Conservation (phyloP, 2,888 invertebrate genomes). For the Cybosia mesomella region DNA sequence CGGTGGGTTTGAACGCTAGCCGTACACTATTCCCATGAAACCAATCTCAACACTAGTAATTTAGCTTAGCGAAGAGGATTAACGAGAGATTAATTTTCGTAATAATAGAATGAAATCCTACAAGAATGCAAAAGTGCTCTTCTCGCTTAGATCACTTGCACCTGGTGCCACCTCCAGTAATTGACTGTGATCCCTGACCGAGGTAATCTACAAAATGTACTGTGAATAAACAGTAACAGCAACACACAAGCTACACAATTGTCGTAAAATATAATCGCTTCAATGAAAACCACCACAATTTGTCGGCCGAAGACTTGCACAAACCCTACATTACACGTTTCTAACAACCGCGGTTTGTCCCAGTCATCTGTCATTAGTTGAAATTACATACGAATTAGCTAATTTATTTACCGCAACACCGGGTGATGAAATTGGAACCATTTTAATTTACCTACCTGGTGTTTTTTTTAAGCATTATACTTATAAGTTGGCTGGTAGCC, state of each 20-base stretch:
- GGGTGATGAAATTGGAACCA: conserved; percentile 55
- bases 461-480: not conserved
- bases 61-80: no score
- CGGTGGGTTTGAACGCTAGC: no score
- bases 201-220: no score
- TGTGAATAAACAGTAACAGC: not conserved
- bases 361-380: conserved; percentile 62
- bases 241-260: not conserved
- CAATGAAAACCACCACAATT: conserved; percentile 38
- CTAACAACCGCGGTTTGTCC: conserved; percentile 52
- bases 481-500: not conserved
- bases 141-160: no score
- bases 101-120: no score
- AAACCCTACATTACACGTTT: conserved; percentile 63
- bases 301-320: conserved; percentile 45
- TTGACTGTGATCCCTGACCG: no score
- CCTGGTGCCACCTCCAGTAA: no score
- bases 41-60: no score
- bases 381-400: conserved; percentile 65
- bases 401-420: conserved; percentile 66
- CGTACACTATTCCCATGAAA: no score
- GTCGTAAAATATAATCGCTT: conserved; percentile 24
- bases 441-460: conserved; percentile 26
- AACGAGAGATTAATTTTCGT: no score
- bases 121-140: no score